Base-by-base conservation (phyloP, 92 coral and sea anemone genomes). In the Metridium senile region DNA sequence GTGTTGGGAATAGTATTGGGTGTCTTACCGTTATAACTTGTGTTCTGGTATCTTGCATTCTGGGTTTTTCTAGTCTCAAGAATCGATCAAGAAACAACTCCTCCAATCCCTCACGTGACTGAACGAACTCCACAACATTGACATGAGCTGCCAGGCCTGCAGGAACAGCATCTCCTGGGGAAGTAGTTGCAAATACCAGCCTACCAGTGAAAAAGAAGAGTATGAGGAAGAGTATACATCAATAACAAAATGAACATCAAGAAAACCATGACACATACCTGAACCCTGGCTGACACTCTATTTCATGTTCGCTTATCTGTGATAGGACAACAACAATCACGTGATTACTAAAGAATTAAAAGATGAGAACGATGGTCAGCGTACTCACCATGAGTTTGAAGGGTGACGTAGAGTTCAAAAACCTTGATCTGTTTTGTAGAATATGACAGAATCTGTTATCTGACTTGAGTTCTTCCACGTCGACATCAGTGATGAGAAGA, bases 101-200 rank as follows among this genome's bases (percentile, higher is more conserved):
- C 76, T 94, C 98, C 18, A 94, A 83, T 20, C 98, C 98, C 57
- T 94, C 97, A 78, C 98, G 94, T 86, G 98, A 92, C 83, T 92
- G 91, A 66, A 88, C 87, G 76, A 94, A 92, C 74, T 94, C 98
- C 10, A 94, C 94, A 19, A 94, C 95, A 58, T 91, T 91, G 52
- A 94, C 86, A 62, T 87, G 82, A 9, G 98, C 98, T 26, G 95
- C 91, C 33, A 94, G 85, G 58, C 87, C 84, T 68, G 93, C 75
- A 53, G 97, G 98, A 28, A 94, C 97, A 43, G 89, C 80, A 0
- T 82, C 83, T 20, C 95, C 89, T 19, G 91, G 85, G 62, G 72
- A 89, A 22, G 98, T 94, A 11, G 97, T 92, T 22, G 95, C 97
- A 82, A 94, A 59, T 51, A 94, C 93, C 85, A 94, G 86, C 78